These are phyloP conservation scores for Pachyramphus minor DNA, from an alignment of 2,113 vertebrate species.

Conservation along the genomic window DNA sequence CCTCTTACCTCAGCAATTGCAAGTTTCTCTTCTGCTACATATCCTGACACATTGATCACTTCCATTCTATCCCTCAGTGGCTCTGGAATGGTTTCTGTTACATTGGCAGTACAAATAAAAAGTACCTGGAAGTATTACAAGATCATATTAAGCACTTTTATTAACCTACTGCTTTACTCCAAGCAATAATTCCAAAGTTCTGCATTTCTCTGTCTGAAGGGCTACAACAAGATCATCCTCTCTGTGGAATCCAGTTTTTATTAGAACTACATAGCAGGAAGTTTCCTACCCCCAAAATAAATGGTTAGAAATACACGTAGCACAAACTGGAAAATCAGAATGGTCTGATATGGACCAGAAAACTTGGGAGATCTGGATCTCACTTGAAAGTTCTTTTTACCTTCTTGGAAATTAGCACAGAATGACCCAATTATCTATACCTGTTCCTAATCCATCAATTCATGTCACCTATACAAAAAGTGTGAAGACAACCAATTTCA, in stretches of 20 bases:
- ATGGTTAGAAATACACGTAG: neutral
- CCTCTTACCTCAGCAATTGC: slow-evolving; percentile 91
- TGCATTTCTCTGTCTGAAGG: neutral
- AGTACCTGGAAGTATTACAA: slow-evolving; percentile 76
- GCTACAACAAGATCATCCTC: neutral
- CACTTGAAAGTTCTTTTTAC: neutral
- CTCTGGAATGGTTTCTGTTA: slow-evolving; percentile 94
- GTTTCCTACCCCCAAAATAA: neutral
- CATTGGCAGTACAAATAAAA: slow-evolving; percentile 97
- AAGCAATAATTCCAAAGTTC: neutral
- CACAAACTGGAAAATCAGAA: neutral
- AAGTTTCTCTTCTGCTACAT: slow-evolving; percentile 95
- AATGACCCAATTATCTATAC: neutral
- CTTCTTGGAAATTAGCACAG: neutral
- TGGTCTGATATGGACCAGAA: neutral
- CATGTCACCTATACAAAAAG: neutral
- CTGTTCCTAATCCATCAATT: neutral
- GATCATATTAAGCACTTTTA: neutral
- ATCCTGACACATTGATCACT: slow-evolving; percentile 96
- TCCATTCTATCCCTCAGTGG: slow-evolving; percentile 96
- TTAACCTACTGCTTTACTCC: neutral
- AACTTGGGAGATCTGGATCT: neutral
- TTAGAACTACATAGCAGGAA: neutral
- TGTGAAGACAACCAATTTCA: neutral
- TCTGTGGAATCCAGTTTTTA: neutral